Evolutionary conservation across 2,113 vertebrate species (phyloP).

Genomic region (Gracilinanus agilis): DNA sequence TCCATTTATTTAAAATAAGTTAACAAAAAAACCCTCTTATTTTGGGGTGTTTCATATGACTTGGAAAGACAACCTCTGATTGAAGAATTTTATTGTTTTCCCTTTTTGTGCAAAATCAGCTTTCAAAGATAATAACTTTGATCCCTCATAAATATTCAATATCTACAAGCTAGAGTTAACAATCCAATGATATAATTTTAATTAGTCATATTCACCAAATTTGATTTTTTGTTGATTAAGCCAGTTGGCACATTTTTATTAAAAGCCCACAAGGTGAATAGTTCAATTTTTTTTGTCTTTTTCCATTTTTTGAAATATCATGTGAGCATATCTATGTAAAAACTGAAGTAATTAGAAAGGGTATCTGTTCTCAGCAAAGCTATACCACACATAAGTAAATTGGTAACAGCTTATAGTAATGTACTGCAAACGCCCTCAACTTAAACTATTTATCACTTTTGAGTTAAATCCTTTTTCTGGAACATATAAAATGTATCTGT

Average conservation of each 20-base stretch:
- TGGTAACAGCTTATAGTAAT: background rate
- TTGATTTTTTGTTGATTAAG: background rate
- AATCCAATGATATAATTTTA: slow-evolving; percentile 37
- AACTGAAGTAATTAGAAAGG: slow-evolving; percentile 24
- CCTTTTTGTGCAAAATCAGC: background rate
- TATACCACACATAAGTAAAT: background rate
- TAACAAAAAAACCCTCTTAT: background rate
- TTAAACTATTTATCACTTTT: slow-evolving; percentile 23
- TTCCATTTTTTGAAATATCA: slow-evolving; percentile 20
- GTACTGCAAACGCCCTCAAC: background rate
- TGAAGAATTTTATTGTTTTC: slow-evolving; percentile 30
- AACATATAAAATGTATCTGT: background rate
- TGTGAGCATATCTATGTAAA: background rate
- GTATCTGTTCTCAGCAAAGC: background rate
- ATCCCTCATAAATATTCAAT: slow-evolving; percentile 8
- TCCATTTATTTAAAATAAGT: slow-evolving; percentile 23
- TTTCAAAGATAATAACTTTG: slow-evolving; percentile 21
- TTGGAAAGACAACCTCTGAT: background rate
- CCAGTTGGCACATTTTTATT: background rate
- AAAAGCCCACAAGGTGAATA: background rate
- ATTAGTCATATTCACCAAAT: background rate
- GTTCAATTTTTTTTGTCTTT: slow-evolving; percentile 23
- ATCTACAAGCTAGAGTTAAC: background rate
- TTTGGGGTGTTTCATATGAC: slow-evolving; percentile 23
- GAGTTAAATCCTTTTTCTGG: background rate